Evolutionary conservation across 2,888 invertebrate genomes (phyloP).

Genomic region (Mesoligia furuncula): DNA sequence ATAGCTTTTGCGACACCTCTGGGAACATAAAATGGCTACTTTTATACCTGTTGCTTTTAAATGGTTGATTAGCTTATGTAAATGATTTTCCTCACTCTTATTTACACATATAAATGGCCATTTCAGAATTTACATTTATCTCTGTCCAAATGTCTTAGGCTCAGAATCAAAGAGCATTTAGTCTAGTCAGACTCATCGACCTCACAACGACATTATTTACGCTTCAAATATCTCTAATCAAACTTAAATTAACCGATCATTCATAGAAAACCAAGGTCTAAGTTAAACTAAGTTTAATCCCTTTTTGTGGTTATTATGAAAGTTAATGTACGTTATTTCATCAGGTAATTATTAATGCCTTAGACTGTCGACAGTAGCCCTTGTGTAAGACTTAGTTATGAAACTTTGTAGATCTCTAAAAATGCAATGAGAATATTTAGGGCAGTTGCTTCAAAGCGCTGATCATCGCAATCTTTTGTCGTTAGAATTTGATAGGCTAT

Average conservation of each 20-base stretch:
- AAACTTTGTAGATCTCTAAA: constrained; percentile 55
- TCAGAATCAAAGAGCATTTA: constrained; percentile 1
- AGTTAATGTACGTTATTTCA: constrained; percentile 54
- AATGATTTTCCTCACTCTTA: constrained; percentile 31
- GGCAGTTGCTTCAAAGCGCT: constrained; percentile 54
- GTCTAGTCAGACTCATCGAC: background rate
- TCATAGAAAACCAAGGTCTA: constrained; percentile 44
- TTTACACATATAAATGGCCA: background rate
- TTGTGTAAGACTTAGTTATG: constrained; percentile 58
- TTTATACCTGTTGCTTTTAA: constrained; percentile 2
- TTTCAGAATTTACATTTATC: constrained; percentile 9
- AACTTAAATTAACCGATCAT: constrained; percentile 22
- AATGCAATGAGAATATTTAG: constrained; percentile 53
- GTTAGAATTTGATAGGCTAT: constrained; percentile 38
- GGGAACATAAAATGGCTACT: constrained; percentile 4
- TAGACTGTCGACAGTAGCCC: constrained; percentile 41
- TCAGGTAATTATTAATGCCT: constrained; percentile 64
- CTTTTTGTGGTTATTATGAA: constrained; percentile 52
- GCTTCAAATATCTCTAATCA: constrained; percentile 34
- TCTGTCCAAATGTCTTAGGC: background rate
- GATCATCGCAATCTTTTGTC: constrained; percentile 43
- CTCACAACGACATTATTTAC: constrained; percentile 19
- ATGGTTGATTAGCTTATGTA: constrained; percentile 4
- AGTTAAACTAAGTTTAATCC: constrained; percentile 48
- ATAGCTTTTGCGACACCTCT: constrained; percentile 1